Evolutionary conservation across 2,888 invertebrate species (phyloP), one percentile per base, ranked within the genome.

Genomic region (Quadriops clusia): DNA sequence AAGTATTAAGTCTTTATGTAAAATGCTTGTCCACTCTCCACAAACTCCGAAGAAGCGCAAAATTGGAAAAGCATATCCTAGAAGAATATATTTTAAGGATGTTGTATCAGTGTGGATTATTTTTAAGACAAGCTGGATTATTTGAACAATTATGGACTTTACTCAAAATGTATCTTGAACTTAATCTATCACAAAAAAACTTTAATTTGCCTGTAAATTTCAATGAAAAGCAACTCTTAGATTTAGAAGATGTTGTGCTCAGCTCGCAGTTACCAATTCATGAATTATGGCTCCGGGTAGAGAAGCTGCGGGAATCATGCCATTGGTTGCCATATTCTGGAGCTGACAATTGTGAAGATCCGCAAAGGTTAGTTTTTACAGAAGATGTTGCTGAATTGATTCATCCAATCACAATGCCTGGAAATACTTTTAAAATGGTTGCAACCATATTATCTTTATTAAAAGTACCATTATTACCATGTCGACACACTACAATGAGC

Each of bases 91-190:
- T 62, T 38, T 43, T 62, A 26, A 49, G 53, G 18, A 60, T 70
- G 54, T 45, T 70, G 27, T 65, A 67, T 39, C 69, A 63, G 51
- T 70, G 65, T 49, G 70, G 60, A 39, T 47, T 71, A 3, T 78
- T 77, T 49, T 51, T 79, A 11, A 68, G 75, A 29, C 82, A 83
- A 48, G 72, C 76, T 5, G 82, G 82, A 1, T 65, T 80, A 34
- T 76, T 74, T 67, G 84, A 84, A 60, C 74, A 73, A 47, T 70
- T 85, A 47, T 78, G 79, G 70, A 73, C 77, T 38, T 61, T 81
- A 18, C 55, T 84, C 25, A 72, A 76, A 50, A 60, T 82, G 50
- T 75, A 75, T 46, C 60, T 77, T 16, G 73, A 74, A 41, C 60
- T 83, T 41, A 80, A 77, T 64, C 64, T 78, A 38, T 63, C 67